Evolutionary conservation across 2,113 vertebrate species (phyloP).

Genomic region (Vicugna pacos): DNA sequence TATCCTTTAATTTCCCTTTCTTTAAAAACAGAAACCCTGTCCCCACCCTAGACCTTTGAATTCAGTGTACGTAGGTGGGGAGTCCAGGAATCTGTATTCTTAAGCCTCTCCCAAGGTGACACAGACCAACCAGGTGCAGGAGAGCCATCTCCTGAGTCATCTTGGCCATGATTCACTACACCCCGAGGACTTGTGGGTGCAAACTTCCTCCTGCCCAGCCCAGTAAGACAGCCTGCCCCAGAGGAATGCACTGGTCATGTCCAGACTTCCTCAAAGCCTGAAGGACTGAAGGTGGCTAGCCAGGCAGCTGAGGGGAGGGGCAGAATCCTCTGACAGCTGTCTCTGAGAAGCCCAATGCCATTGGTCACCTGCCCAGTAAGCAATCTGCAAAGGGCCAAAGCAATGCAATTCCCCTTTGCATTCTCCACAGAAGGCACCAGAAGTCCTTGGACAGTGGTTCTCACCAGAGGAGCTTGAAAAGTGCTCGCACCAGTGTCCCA

Average conservation of each 20-base stretch:
- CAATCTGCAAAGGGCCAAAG: background rate
- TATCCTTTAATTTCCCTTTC: background rate
- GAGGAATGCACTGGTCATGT: background rate
- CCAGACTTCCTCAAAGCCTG: constrained; percentile 13
- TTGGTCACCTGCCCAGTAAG: background rate
- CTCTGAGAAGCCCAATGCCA: background rate
- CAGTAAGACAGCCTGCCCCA: background rate
- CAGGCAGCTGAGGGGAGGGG: background rate
- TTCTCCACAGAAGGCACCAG: rapidly evolving
- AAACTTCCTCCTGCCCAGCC: constrained; percentile 35
- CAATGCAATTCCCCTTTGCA: background rate
- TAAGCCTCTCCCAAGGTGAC: background rate
- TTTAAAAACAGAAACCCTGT: background rate
- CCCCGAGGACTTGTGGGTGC: background rate
- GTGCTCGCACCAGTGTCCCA: background rate
- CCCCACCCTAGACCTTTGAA: background rate
- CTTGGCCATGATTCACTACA: background rate
- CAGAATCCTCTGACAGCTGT: background rate
- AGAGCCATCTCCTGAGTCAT: background rate
- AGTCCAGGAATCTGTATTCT: background rate
- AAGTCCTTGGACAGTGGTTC: background rate
- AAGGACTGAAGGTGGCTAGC: background rate
- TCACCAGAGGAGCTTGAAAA: background rate
- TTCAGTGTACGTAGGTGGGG: background rate
- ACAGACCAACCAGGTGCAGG: background rate